phyloP scores from a whole-genome alignment of 2,888 invertebrate species.

The Sinopyrophorus schimmeli region DNA sequence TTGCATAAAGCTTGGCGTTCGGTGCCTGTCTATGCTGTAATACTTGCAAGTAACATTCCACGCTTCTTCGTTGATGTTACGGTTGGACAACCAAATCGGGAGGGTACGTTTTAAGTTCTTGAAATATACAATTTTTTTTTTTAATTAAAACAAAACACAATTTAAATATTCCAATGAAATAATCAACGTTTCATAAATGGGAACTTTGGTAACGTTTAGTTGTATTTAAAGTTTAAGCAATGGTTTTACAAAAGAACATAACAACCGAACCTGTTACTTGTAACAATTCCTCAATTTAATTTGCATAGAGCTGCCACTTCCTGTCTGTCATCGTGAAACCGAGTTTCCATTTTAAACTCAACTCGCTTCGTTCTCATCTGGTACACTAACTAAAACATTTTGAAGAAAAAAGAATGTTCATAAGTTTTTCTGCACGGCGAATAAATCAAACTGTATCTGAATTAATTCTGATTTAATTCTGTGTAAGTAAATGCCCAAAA shows the following conservation, averaged over 20 bases:
- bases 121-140: no score
- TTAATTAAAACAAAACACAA: no score
- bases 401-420: no score
- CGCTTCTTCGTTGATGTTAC: constrained; percentile 37
- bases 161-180: no score
- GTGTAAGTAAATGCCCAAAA: no score
- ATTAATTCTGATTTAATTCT: no score
- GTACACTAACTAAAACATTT: constrained; percentile 10
- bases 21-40: constrained; percentile 40
- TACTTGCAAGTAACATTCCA: constrained; percentile 41
- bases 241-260: constrained; percentile 3
- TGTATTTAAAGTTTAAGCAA: no score
- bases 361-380: constrained; percentile 21
- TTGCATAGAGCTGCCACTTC: constrained; percentile 49
- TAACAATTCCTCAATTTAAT: constrained; percentile 55
- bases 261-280: constrained; percentile 33
- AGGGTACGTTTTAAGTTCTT: no score
- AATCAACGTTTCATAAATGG: no score
- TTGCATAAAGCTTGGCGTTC: constrained; percentile 37
- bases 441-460: no score
- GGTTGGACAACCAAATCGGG: constrained; percentile 37
- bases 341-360: constrained; percentile 38
- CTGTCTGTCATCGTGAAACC: constrained; percentile 49
- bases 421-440: no score
- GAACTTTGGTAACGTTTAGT: no score